phyloP scores from a whole-genome alignment of 53 echinoderm and acorn worm species.

The Patiria pectinifera region DNA sequence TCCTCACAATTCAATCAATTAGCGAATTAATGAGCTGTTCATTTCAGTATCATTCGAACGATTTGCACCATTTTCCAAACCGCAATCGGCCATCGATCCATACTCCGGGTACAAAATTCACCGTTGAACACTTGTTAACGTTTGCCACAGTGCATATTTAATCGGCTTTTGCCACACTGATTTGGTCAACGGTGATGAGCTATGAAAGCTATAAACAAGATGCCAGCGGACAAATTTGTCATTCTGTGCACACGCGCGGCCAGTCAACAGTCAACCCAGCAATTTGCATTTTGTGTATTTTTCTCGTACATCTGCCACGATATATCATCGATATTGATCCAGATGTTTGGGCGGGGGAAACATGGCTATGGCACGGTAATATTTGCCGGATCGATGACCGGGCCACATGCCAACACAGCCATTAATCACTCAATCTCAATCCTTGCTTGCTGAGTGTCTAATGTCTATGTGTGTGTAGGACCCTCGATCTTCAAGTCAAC shows the following conservation, averaged over 20 bases:
- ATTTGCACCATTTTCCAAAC: background rate
- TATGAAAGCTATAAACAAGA: background rate
- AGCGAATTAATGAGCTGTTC: too few species aligned
- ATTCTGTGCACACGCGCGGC: background rate
- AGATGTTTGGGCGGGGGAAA: slow-evolving; percentile 22
- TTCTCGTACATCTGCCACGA: background rate
- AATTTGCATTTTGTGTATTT: slow-evolving; percentile 26
- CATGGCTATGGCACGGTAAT: background rate
- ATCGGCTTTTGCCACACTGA: background rate
- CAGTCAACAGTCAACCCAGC: background rate
- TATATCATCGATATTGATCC: slow-evolving; percentile 4
- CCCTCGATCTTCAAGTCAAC: slow-evolving; percentile 24
- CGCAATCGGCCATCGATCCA: background rate
- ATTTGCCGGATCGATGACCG: slow-evolving; percentile 21
- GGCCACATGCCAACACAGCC: background rate
- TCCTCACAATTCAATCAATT: too few species aligned
- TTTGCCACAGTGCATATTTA: background rate
- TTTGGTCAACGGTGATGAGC: background rate
- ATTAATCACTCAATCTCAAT: slow-evolving; percentile 34
- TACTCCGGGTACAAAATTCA: background rate
- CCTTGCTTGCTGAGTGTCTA: background rate
- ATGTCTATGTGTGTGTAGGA: background rate
- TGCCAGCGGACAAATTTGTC: background rate
- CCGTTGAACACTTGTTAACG: background rate
- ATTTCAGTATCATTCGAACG: too few species aligned